Evolutionary conservation across 2,113 vertebrate species (phyloP).

Genomic region (Halcyon senegalensis): DNA sequence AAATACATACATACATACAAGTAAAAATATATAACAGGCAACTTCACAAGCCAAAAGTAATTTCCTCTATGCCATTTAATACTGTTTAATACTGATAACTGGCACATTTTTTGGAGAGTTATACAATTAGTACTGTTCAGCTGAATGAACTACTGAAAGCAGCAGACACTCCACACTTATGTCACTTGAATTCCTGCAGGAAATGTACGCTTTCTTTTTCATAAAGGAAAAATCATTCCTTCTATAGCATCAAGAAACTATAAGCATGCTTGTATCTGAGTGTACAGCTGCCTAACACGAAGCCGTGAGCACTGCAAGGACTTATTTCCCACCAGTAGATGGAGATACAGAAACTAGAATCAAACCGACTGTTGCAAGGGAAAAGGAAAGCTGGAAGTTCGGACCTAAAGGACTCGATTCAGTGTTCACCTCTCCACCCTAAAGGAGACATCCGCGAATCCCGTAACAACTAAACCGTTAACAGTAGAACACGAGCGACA

Average conservation of each 20-base stretch:
- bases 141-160: neutral
- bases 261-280: neutral
- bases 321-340: slow-evolving; percentile 9
- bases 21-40: neutral
- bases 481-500: accelerated
- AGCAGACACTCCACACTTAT: neutral
- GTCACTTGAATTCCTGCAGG: neutral
- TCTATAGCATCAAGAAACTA: neutral
- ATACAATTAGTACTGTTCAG: neutral
- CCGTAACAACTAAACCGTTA: neutral
- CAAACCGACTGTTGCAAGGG: neutral
- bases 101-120: accelerated
- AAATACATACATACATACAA: neutral
- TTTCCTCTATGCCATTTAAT: neutral
- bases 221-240: neutral
- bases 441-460: accelerated
- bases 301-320: neutral
- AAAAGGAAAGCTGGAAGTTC: neutral
- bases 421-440: neutral
- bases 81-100: neutral
- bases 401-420: neutral
- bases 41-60: neutral
- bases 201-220: accelerated
- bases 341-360: neutral
- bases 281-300: neutral